Percentiles rank a stretch among this genome's conserved stretches.
phyloP scores from a whole-genome alignment of 2,113 vertebrate species.

The Monopterus albus region DNA sequence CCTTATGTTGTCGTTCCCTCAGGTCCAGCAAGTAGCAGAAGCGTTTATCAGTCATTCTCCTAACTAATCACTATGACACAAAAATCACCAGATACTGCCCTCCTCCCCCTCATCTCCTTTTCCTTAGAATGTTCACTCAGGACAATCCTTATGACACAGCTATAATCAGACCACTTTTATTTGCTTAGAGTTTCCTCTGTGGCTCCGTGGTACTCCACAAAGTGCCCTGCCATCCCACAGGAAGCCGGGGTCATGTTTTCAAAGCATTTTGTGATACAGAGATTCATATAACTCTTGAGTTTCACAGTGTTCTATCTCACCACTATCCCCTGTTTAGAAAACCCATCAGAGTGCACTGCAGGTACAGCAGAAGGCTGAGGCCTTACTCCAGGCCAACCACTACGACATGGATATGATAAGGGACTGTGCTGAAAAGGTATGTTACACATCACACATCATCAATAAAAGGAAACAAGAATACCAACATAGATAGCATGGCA shows the following conservation, averaged over 20 bases:
- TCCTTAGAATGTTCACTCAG: constrained; percentile 5
- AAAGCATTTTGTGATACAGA: constrained; percentile 24
- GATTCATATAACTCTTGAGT: constrained; percentile 10
- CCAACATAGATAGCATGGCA: not conserved
- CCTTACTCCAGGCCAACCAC: constrained; percentile 95
- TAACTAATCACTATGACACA: constrained; percentile 13
- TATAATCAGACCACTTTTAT: constrained; percentile 35
- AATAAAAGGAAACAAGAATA: not conserved
- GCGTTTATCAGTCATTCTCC: not conserved
- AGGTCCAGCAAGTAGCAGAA: constrained; percentile 11
- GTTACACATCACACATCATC: too few species aligned
- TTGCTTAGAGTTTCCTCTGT: constrained; percentile 23
- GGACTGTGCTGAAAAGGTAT: constrained; percentile 94
- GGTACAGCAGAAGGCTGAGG: constrained; percentile 99
- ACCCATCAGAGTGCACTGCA: constrained; percentile 98
- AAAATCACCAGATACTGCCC: constrained; percentile 10
- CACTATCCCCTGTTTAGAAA: constrained; percentile 83
- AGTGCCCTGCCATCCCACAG: constrained; percentile 18
- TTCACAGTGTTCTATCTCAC: constrained; percentile 21
- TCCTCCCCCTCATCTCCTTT: constrained; percentile 25
- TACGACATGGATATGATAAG: constrained; percentile 98
- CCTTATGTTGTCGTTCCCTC: constrained; percentile 1
- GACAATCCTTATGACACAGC: constrained; percentile 21
- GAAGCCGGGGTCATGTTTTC: constrained; percentile 9
- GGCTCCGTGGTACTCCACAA: constrained; percentile 2